A percentile compares a stretch with the other conserved stretches of the same genome.
Conservation (phyloP, 1,140 invertebrate genomes). For the Alviniconcha marisindica region DNA sequence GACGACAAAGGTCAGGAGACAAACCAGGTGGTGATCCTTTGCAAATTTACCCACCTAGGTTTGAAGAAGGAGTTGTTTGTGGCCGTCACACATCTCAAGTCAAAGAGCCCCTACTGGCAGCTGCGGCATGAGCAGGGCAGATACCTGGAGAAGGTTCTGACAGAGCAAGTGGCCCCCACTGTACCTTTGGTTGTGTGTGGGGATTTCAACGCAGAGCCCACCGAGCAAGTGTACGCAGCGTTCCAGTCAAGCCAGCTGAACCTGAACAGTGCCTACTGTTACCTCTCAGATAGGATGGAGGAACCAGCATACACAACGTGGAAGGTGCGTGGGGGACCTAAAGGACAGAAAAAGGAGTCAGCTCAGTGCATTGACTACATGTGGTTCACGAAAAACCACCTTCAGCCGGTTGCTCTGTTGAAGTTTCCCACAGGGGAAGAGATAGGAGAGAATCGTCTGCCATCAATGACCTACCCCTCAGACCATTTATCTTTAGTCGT, state of each 20-base stretch:
- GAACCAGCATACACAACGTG: conserved; percentile 88
- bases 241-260: conserved; percentile 53
- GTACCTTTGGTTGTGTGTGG: conserved; percentile 83
- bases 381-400: conserved; percentile 81
- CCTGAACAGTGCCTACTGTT: conserved; percentile 74
- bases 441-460: conserved; percentile 83
- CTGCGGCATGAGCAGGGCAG: conserved; percentile 86
- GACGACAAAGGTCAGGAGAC: conserved; percentile 84
- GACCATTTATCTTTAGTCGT: conserved; percentile 88
- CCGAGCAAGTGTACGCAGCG: conserved; percentile 82
- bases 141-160: conserved; percentile 82
- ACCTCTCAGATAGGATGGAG: conserved; percentile 49
- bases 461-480: conserved; percentile 84
- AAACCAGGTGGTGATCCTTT: conserved; percentile 83
- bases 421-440: conserved; percentile 82
- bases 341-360: conserved; percentile 77
- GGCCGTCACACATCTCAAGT: conserved; percentile 87
- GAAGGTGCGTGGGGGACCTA: conserved; percentile 81
- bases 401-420: conserved; percentile 81
- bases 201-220: conserved; percentile 88
- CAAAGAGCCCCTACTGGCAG: conserved; percentile 78
- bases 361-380: conserved; percentile 88
- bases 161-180: conserved; percentile 72
- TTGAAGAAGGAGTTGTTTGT: conserved; percentile 80
- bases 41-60: conserved; percentile 54